phyloP scores from a whole-genome alignment of 2,113 vertebrate genomes.

The Diadophis punctatus region DNA sequence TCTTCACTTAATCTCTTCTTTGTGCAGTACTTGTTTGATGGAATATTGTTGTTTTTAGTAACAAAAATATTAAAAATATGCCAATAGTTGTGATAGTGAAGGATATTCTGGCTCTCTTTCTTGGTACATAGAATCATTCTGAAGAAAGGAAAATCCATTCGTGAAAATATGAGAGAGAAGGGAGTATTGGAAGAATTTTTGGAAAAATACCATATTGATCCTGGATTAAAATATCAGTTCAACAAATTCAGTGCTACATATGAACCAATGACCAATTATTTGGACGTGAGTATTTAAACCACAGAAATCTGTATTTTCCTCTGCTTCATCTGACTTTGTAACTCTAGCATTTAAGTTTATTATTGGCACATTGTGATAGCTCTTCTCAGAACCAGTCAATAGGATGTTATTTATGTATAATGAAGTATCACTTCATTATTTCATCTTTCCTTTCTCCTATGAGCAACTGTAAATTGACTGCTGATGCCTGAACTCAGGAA shows the following conservation, averaged over 20 bases:
- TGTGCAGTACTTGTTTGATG: background rate
- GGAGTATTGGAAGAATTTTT: constrained; percentile 65
- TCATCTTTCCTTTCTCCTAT: background rate
- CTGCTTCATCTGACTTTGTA: background rate
- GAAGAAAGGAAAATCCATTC: constrained; percentile 67
- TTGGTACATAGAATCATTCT: constrained; percentile 68
- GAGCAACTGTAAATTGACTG: background rate
- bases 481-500: background rate
- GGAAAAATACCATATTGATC: constrained; percentile 58
- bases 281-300: constrained; percentile 68
- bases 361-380: background rate
- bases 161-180: constrained; percentile 69
- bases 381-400: background rate
- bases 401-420: background rate
- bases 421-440: background rate
- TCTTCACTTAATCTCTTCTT: fast-evolving
- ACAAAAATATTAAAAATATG: background rate
- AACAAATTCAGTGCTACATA: constrained; percentile 18
- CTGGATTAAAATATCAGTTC: constrained; percentile 57
- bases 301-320: background rate
- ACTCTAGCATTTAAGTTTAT: background rate
- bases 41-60: background rate
- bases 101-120: background rate
- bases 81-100: background rate
- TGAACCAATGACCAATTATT: constrained; percentile 71